Evolutionary conservation across 2,888 invertebrate species (phyloP).

Genomic region (Drosophila histrio): DNA sequence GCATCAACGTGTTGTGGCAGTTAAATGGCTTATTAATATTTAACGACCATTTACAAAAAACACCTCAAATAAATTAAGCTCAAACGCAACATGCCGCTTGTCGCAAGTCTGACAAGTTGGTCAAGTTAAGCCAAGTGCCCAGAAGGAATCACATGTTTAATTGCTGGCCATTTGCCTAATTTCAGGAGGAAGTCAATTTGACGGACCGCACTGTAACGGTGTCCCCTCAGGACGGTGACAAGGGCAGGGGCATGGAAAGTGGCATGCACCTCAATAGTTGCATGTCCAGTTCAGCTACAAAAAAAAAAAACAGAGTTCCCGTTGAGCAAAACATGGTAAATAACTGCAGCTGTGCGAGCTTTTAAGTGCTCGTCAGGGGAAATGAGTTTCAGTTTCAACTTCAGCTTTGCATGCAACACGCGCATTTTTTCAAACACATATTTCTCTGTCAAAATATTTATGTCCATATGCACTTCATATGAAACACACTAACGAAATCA

Average conservation of each 20-base stretch:
- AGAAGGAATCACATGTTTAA: slow-evolving; percentile 52
- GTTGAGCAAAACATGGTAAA: slow-evolving; percentile 62
- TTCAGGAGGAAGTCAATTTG: slow-evolving; percentile 54
- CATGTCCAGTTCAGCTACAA: slow-evolving; percentile 35
- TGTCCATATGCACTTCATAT: slow-evolving; percentile 16
- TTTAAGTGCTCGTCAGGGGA: slow-evolving; percentile 64
- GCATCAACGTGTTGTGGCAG: slow-evolving; percentile 72
- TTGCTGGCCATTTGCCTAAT: slow-evolving; percentile 67
- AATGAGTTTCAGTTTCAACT: slow-evolving; percentile 55
- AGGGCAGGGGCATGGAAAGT: neutral
- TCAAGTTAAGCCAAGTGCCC: slow-evolving; percentile 7
- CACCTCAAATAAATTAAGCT: slow-evolving; percentile 45
- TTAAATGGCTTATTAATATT: slow-evolving; percentile 77
- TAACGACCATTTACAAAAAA: slow-evolving; percentile 54
- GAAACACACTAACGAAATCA: slow-evolving; percentile 18
- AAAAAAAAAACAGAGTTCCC: slow-evolving; percentile 4
- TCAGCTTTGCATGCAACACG: slow-evolving; percentile 72
- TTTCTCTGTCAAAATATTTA: slow-evolving; percentile 11
- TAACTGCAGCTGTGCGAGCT: slow-evolving; percentile 72
- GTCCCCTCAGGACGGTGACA: neutral
- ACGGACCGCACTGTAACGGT: slow-evolving; percentile 26
- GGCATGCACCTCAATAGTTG: slow-evolving; percentile 31
- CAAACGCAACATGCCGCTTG: slow-evolving; percentile 25
- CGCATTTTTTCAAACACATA: slow-evolving; percentile 29
- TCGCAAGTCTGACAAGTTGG: neutral